These are phyloP conservation scores for Aotus griseimembra DNA, from an alignment of 2,797 vertebrate species.

Conservation along the genomic window DNA sequence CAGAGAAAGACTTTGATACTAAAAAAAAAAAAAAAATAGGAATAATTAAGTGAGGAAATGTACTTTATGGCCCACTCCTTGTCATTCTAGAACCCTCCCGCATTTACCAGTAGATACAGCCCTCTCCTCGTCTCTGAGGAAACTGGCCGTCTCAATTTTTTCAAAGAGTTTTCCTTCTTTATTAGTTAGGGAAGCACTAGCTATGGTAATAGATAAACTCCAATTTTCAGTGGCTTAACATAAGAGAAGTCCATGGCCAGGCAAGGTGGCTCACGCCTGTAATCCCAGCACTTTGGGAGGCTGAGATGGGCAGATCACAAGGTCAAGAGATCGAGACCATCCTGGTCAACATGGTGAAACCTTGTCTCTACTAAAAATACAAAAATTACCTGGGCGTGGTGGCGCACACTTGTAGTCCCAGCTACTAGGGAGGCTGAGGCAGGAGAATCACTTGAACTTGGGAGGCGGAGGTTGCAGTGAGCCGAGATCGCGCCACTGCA, in stretches of 20 bases:
- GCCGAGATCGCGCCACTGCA: background rate
- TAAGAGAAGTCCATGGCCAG: background rate
- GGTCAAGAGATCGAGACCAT: background rate
- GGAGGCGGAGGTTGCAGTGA: background rate
- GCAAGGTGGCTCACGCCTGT: background rate
- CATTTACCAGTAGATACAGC: background rate
- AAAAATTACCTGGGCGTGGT: background rate
- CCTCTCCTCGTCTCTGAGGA: background rate
- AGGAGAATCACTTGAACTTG: background rate
- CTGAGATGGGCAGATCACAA: background rate
- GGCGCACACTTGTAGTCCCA: background rate
- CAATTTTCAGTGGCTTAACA: background rate
- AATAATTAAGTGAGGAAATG: slow-evolving; percentile 1
- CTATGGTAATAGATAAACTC: background rate
- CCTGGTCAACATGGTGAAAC: too few species aligned
- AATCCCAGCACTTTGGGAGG: background rate
- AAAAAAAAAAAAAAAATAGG: background rate
- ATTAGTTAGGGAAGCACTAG: background rate
- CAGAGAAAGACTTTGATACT: background rate
- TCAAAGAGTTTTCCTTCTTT: slow-evolving; percentile 20
- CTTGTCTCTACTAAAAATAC: background rate
- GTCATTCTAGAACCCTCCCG: background rate
- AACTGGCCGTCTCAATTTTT: slow-evolving; percentile 2
- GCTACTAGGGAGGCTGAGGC: background rate
- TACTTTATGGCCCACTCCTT: background rate